Conservation (phyloP, 2,888 invertebrate genomes). For the Phyto melanocephala region DNA sequence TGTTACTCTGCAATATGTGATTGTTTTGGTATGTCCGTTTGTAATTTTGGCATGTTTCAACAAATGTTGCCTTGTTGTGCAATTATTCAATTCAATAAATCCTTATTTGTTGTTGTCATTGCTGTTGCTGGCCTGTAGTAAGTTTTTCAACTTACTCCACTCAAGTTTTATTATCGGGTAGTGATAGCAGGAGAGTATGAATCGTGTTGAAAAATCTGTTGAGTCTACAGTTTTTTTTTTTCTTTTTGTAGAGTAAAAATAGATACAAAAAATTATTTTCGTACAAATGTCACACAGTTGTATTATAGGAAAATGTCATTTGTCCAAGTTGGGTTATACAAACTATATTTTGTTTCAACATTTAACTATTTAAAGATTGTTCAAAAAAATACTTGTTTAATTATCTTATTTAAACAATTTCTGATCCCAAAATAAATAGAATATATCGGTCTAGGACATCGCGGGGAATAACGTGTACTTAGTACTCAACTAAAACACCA, state of each 20-base stretch:
- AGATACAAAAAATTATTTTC: conserved; percentile 14
- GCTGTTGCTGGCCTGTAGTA: neutral
- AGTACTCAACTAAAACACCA: no score
- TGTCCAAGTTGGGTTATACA: no score
- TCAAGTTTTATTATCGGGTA: neutral
- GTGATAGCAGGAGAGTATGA: neutral
- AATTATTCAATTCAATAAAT: conserved; percentile 70
- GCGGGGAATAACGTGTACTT: no score
- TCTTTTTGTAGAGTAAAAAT: neutral
- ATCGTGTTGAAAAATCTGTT: conserved; percentile 33
- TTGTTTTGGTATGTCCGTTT: neutral
- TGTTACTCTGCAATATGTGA: neutral
- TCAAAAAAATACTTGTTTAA: no score
- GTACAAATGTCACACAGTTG: conserved; percentile 52
- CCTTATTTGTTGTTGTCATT: conserved; percentile 64
- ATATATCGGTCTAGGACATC: no score
- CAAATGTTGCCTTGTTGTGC: conserved; percentile 64
- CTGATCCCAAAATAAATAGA: no score
- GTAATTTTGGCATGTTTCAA: conserved; percentile 37
- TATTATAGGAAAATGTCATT: conserved; percentile 54
- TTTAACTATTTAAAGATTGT: no score
- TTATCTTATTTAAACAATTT: no score
- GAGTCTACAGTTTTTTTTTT: conserved; percentile 10
- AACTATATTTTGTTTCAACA: no score
- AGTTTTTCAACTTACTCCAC: neutral